phyloP scores from a whole-genome alignment of 2,113 vertebrate species.

The Microcebus jonahi region DNA sequence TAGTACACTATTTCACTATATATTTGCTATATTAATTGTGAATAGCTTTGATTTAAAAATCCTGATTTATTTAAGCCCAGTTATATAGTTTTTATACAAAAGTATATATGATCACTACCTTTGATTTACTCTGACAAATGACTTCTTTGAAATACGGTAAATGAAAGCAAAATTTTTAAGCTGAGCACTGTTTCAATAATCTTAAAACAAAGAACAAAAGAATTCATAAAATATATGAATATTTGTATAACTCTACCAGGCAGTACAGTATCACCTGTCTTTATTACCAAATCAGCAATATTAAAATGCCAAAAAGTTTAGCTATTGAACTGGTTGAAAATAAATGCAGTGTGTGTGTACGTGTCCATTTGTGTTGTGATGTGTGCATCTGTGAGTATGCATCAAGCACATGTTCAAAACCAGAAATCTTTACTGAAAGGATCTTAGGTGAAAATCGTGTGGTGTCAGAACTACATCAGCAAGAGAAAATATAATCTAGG shows the following conservation, averaged over 20 bases:
- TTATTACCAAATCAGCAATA: conserved; percentile 48
- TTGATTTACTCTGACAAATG: not conserved
- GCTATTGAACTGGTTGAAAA: conserved; percentile 21
- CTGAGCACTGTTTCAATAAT: conserved; percentile 59
- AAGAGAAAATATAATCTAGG: not conserved
- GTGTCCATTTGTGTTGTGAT: not conserved
- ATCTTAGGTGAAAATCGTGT: not conserved
- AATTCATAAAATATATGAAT: conserved; percentile 69
- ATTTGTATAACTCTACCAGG: conserved; percentile 74
- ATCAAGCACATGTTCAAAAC: not conserved
- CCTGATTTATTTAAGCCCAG: not conserved
- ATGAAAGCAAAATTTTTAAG: conserved; percentile 55
- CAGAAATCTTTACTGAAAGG: not conserved
- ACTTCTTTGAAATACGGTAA: not conserved
- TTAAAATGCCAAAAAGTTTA: not conserved
- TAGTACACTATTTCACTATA: not conserved
- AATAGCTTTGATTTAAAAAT: conserved; percentile 32
- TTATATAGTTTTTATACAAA: conserved; percentile 35
- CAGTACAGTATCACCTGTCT: conserved; percentile 60
- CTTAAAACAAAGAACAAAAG: conserved; percentile 63
- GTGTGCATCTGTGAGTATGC: not conserved
- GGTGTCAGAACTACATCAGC: not conserved
- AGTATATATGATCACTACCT: not conserved
- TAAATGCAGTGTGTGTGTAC: not conserved
- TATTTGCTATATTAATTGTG: not conserved